These are phyloP conservation scores for Coregonus clupeaformis DNA, from an alignment of 2,113 vertebrate species.

Conservation along the genomic window DNA sequence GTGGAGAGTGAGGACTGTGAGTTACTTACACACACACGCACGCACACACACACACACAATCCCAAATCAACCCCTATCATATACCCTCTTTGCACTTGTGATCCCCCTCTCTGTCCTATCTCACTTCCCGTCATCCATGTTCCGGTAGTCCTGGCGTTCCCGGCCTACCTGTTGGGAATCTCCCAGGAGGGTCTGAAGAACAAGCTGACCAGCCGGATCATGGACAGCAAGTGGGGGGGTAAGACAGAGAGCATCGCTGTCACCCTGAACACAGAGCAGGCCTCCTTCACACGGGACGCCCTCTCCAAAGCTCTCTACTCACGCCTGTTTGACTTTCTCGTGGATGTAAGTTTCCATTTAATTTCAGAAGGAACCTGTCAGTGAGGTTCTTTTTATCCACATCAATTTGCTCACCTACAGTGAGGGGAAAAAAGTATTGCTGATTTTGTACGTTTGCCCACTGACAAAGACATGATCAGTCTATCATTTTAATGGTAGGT, in stretches of 20 bases:
- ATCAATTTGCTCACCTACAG: no score
- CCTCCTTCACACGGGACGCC: constrained; percentile 77
- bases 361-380: no score
- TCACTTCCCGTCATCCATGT: not conserved
- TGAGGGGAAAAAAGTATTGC: no score
- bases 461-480: no score
- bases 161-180: constrained; percentile 78
- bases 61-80: not conserved
- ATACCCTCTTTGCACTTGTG: no score
- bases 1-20: constrained; percentile 82
- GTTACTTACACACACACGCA: constrained; percentile 34
- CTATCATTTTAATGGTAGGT: no score
- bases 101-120: not conserved
- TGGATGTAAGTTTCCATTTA: constrained; percentile 66
- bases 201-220: constrained; percentile 79
- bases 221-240: constrained; percentile 85
- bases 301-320: constrained; percentile 80
- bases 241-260: constrained; percentile 78
- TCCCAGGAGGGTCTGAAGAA: constrained; percentile 72
- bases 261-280: constrained; percentile 81
- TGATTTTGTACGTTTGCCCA: no score
- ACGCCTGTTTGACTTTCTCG: constrained; percentile 80
- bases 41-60: constrained; percentile 14
- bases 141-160: constrained; percentile 76
- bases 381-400: no score